These are phyloP conservation scores for Pherbina coryleti DNA, from an alignment of 2,888 invertebrate genomes.

Conservation along the genomic window DNA sequence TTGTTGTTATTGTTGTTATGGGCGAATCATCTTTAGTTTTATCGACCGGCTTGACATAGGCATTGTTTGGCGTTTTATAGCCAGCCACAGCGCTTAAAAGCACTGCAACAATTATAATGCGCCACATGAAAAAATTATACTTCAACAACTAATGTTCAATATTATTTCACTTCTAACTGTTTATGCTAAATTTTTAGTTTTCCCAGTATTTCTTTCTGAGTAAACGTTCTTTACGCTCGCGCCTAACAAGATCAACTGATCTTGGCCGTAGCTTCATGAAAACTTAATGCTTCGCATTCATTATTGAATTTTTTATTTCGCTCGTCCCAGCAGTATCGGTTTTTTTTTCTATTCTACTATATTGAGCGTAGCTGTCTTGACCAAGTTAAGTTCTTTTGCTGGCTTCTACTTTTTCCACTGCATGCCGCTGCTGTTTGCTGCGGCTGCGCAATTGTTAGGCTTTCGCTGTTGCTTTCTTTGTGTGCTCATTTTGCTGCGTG, in stretches of 20 bases:
- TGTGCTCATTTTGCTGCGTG: conserved; percentile 62
- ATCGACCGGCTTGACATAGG: background rate
- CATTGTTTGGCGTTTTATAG: conserved; percentile 34
- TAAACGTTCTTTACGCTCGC: conserved; percentile 56
- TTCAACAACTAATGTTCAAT: background rate
- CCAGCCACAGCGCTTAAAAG: conserved; percentile 40
- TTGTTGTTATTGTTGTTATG: conserved; percentile 27
- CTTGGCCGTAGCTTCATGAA: conserved; percentile 42
- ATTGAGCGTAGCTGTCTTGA: conserved; percentile 25
- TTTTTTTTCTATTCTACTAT: conserved; percentile 7
- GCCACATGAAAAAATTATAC: conserved; percentile 14
- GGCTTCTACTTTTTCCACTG: conserved; percentile 56
- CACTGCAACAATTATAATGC: conserved; percentile 32
- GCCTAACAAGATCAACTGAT: conserved; percentile 59
- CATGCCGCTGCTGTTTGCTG: background rate
- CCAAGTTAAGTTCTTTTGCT: conserved; percentile 34
- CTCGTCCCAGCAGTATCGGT: conserved; percentile 11
- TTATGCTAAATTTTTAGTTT: background rate
- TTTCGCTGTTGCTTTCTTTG: conserved; percentile 43
- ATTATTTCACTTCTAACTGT: background rate
- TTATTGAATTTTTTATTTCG: conserved; percentile 41
- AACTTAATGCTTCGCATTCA: conserved; percentile 53
- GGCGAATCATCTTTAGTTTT: background rate
- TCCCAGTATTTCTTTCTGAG: background rate
- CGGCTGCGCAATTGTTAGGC: conserved; percentile 10